Evolutionary conservation across 2,888 invertebrate genomes (phyloP).

Genomic region (Pterobdella sp.): DNA sequence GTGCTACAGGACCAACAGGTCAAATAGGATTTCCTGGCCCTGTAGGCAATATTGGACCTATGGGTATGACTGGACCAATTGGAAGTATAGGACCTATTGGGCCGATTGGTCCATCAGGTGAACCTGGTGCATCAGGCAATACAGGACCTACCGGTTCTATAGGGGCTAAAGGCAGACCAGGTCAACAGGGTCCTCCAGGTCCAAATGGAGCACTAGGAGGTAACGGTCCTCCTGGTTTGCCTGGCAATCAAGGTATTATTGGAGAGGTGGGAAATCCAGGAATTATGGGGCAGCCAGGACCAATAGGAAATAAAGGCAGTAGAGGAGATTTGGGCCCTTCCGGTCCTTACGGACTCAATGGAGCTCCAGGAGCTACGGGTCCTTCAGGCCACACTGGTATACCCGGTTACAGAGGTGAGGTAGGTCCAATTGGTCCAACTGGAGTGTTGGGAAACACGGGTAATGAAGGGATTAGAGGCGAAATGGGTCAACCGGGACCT

Average conservation of each 20-base stretch:
- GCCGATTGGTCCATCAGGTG: conserved; percentile 30
- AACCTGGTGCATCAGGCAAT: conserved; percentile 29
- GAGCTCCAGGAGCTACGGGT: conserved; percentile 23
- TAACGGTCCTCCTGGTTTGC: conserved; percentile 25
- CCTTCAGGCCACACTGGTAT: conserved; percentile 10
- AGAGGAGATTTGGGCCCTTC: conserved; percentile 22
- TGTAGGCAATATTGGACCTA: conserved; percentile 26
- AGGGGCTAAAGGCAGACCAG: conserved; percentile 46
- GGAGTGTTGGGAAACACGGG: conserved; percentile 36
- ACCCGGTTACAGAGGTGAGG: conserved; percentile 22
- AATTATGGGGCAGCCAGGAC: conserved; percentile 44
- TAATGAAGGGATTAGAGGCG: conserved; percentile 26
- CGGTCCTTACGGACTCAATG: conserved; percentile 28
- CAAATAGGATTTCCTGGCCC: conserved; percentile 31
- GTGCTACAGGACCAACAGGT: conserved; percentile 41
- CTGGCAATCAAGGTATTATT: conserved; percentile 23
- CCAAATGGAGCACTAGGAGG: conserved; percentile 21
- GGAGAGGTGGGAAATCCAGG: conserved; percentile 30
- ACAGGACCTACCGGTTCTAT: conserved; percentile 43
- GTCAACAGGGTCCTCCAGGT: conserved; percentile 22
- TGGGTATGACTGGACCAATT: conserved; percentile 27
- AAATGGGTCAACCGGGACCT: conserved; percentile 31
- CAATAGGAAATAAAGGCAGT: conserved; percentile 13
- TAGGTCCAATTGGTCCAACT: conserved; percentile 31
- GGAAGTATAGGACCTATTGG: conserved; percentile 17